phyloP scores from a whole-genome alignment of 2,888 invertebrate genomes.

The Baccha elongata region DNA sequence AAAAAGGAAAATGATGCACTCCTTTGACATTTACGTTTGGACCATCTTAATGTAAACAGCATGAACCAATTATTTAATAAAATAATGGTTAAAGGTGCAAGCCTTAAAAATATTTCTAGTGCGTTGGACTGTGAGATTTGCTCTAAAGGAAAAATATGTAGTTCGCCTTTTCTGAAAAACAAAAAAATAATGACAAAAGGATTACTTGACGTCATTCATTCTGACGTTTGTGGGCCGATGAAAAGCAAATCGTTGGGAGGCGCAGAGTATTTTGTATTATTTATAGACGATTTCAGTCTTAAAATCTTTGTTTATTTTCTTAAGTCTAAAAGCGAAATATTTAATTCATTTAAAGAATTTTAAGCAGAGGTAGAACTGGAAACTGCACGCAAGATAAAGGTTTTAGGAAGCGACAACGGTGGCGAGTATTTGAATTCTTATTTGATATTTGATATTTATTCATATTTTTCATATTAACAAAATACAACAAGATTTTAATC shows the following conservation, averaged over 20 bases:
- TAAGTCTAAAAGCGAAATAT: neutral
- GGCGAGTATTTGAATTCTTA: neutral
- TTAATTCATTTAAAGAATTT: neutral
- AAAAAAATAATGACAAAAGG: neutral
- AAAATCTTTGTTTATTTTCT: constrained; percentile 17
- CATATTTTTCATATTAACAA: no score
- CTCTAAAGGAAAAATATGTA: neutral
- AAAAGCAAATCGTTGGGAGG: constrained; percentile 3
- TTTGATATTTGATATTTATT: no score
- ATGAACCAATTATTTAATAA: constrained; percentile 7
- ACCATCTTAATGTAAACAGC: neutral
- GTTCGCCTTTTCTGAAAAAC: neutral
- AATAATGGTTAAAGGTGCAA: neutral
- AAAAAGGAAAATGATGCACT: neutral
- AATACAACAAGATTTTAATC: no score
- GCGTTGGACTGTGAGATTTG: neutral
- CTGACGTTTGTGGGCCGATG: constrained; percentile 16
- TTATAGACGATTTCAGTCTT: constrained; percentile 19
- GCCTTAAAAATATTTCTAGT: neutral
- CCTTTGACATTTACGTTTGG: neutral
- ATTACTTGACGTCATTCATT: neutral
- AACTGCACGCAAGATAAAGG: neutral
- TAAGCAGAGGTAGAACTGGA: neutral
- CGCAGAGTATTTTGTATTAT: constrained; percentile 7
- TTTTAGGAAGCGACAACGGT: constrained; percentile 1